Evolutionary conservation across 2,113 vertebrate species (phyloP).

Genomic region (Saccopteryx leptura): DNA sequence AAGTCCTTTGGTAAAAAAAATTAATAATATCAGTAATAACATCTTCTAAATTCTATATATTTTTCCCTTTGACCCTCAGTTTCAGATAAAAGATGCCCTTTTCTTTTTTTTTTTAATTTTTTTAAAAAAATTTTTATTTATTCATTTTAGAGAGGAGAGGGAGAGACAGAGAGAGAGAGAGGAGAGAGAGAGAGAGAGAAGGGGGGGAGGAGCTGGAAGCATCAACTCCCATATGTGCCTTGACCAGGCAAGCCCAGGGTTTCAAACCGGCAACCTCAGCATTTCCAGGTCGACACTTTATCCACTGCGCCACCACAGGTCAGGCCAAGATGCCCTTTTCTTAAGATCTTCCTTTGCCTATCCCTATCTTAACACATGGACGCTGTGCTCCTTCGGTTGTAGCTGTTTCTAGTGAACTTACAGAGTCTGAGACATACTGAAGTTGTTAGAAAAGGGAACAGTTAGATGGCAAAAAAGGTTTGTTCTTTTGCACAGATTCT

Average conservation of each 20-base stretch:
- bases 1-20: neutral
- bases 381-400: neutral
- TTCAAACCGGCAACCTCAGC: too few relatives aligned
- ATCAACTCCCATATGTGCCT: too few relatives aligned
- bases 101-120: too few relatives aligned
- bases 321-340: neutral
- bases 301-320: too few relatives aligned
- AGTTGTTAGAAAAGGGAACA: neutral
- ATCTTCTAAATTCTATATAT: neutral
- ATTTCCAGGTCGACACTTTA: too few relatives aligned
- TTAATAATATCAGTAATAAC: neutral
- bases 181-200: too few relatives aligned
- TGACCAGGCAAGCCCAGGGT: too few relatives aligned
- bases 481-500: neutral
- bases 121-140: too few relatives aligned
- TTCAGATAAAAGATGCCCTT: neutral
- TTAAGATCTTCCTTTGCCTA: neutral
- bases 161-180: too few relatives aligned
- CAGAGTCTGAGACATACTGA: neutral
- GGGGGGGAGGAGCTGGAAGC: too few relatives aligned
- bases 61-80: neutral
- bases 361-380: neutral
- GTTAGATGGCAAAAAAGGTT: neutral
- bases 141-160: too few relatives aligned
- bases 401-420: neutral